These are phyloP conservation scores for Anniella stebbinsi DNA, from an alignment of 2,797 vertebrate genomes.

Conservation along the genomic window DNA sequence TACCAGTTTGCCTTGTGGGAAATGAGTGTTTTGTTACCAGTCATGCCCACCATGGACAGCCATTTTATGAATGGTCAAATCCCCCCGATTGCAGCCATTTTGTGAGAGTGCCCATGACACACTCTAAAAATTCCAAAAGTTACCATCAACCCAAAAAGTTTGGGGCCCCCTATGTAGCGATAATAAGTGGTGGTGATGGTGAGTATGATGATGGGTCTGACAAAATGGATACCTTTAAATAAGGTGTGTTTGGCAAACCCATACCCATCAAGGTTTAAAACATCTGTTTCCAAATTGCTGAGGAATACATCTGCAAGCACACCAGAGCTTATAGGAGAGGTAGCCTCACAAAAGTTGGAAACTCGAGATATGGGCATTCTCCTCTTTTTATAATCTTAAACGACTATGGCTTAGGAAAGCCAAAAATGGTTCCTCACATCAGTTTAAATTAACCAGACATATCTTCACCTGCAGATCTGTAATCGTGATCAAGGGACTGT, in stretches of 20 bases:
- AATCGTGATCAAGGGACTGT: not conserved
- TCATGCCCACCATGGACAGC: too few species aligned
- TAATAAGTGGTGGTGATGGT: not conserved
- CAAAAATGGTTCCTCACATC: not conserved
- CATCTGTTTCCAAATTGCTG: not conserved
- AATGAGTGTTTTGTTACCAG: too few species aligned
- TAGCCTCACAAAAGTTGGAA: not conserved
- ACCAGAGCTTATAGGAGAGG: not conserved
- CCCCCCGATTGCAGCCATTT: too few species aligned
- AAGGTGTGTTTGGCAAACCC: not conserved
- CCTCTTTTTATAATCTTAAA: not conserved
- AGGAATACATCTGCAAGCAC: not conserved
- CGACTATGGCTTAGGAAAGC: not conserved
- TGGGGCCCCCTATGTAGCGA: not conserved
- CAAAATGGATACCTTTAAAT: not conserved
- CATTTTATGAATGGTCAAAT: too few species aligned
- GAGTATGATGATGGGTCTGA: not conserved
- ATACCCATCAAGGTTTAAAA: not conserved
- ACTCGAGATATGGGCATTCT: too few species aligned
- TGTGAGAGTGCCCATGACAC: too few species aligned
- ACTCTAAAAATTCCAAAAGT: too few species aligned
- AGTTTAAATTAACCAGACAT: not conserved
- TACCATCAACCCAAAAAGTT: not conserved
- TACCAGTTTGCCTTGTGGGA: too few species aligned
- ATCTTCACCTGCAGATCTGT: not conserved